Percentiles rank a stretch among this genome's conserved stretches.
Evolutionary conservation across 1,140 invertebrate species (phyloP).

Genomic region (Euwallacea fornicatus): DNA sequence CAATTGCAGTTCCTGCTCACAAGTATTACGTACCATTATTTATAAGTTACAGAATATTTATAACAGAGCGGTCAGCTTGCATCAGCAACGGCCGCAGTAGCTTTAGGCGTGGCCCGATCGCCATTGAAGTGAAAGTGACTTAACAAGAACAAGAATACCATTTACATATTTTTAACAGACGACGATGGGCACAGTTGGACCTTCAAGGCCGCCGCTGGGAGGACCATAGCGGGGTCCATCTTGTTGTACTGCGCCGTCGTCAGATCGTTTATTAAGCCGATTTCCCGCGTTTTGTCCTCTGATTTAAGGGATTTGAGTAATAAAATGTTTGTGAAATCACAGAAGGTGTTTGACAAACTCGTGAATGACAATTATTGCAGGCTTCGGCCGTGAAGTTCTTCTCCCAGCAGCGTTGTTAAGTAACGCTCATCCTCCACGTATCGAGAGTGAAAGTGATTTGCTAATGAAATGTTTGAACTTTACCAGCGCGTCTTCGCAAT

Average conservation of each 20-base stretch:
- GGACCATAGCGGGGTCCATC: not conserved
- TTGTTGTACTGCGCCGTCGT: not conserved
- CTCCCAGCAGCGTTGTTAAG: not conserved
- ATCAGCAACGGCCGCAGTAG: constrained; percentile 1
- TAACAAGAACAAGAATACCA: constrained; percentile 21
- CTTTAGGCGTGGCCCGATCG: constrained; percentile 13
- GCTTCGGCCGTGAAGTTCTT: too few species aligned
- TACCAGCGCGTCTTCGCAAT: constrained; percentile 23
- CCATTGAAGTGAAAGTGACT: constrained; percentile 29
- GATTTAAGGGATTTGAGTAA: too few species aligned
- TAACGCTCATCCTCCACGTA: constrained; percentile 17
- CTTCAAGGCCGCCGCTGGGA: constrained; percentile 23
- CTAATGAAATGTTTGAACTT: constrained; percentile 30
- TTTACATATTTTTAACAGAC: constrained; percentile 26
- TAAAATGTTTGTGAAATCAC: too few species aligned
- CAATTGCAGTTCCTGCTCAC: not conserved
- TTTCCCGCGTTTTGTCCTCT: too few species aligned
- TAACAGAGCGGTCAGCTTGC: not conserved
- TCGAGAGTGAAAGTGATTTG: constrained; percentile 25
- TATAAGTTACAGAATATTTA: constrained; percentile 10
- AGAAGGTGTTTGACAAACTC: too few species aligned
- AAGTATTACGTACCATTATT: not conserved
- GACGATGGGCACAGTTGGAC: constrained; percentile 27
- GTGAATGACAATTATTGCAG: too few species aligned
- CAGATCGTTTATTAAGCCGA: too few species aligned